phyloP scores from a whole-genome alignment of 2,797 vertebrate species.

The Eurystomus glaucurus region DNA sequence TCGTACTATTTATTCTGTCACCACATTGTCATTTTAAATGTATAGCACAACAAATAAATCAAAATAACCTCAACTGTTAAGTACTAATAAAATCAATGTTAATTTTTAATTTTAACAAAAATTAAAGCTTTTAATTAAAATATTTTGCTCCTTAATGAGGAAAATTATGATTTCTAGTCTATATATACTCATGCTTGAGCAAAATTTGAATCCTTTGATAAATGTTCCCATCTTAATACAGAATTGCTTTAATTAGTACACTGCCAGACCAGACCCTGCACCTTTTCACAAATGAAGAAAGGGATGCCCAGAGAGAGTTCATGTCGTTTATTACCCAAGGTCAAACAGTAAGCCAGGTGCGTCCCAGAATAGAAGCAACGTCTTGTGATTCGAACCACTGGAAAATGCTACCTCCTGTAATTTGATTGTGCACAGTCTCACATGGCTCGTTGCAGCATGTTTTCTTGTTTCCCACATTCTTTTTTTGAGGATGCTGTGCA shows the following conservation, averaged over 20 bases:
- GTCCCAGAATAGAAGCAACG: conserved; percentile 61
- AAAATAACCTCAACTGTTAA: neutral
- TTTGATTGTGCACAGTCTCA: conserved; percentile 68
- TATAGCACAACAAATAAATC: neutral
- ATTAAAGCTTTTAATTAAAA: neutral
- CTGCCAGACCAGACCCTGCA: neutral
- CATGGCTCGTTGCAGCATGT: conserved; percentile 53
- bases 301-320: conserved; percentile 15
- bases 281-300: neutral
- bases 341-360: conserved; percentile 56
- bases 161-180: neutral
- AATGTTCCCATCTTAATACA: neutral
- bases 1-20: neutral
- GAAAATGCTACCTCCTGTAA: conserved; percentile 70
- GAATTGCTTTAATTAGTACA: neutral
- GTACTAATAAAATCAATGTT: neutral
- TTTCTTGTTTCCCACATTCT: neutral
- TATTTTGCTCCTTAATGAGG: neutral
- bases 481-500: neutral
- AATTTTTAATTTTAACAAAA: neutral
- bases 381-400: conserved; percentile 55
- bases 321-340: conserved; percentile 59
- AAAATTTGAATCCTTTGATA: neutral
- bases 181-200: neutral
- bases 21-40: neutral